Evolutionary conservation across 1,140 invertebrate genomes (phyloP).

Genomic region (Stegodyphus mimosarum): DNA sequence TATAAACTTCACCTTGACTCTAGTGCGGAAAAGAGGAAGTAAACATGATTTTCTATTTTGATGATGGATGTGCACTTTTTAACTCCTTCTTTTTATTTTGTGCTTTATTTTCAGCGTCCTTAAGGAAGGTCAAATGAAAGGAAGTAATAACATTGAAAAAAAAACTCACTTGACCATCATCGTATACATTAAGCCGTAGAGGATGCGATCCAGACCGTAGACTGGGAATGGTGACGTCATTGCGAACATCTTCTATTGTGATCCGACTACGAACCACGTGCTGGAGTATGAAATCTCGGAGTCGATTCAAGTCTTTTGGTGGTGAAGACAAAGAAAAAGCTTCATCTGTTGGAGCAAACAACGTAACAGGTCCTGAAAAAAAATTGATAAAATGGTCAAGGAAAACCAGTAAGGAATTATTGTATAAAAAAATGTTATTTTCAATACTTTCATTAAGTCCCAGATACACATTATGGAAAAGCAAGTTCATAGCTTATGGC

Average conservation of each 20-base stretch:
- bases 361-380: constrained; percentile 31
- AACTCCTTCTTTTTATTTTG: too few relatives aligned
- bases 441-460: background rate
- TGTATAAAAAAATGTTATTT: background rate
- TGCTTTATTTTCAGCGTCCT: too few relatives aligned
- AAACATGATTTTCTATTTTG: too few relatives aligned
- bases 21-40: too few relatives aligned
- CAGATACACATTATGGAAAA: background rate
- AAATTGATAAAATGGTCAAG: background rate
- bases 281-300: constrained; percentile 49
- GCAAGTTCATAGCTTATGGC: too few relatives aligned
- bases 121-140: too few relatives aligned
- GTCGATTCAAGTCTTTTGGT: background rate
- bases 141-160: too few relatives aligned
- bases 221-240: constrained; percentile 39
- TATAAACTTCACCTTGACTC: too few relatives aligned
- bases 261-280: constrained; percentile 31
- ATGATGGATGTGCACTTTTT: too few relatives aligned
- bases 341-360: constrained; percentile 56
- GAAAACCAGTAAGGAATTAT: background rate
- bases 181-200: constrained; percentile 46
- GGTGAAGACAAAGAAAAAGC: constrained; percentile 24
- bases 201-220: constrained; percentile 5
- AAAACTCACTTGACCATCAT: constrained; percentile 46
- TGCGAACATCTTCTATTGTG: constrained; percentile 3